Evolutionary conservation across 2,797 vertebrate genomes (phyloP).

Genomic region (Neomorphus geoffroyi): DNA sequence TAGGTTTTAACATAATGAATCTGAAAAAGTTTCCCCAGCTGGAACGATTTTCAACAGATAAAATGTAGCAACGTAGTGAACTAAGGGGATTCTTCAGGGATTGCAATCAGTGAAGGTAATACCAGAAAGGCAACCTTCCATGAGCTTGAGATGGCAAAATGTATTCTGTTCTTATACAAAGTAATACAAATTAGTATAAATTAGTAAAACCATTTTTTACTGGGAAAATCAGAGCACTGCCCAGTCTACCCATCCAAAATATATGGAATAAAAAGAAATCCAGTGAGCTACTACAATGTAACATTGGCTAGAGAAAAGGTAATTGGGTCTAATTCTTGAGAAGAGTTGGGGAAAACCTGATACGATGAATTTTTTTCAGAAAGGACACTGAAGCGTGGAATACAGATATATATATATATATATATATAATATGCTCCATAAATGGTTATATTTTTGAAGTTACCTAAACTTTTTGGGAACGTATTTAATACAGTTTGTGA

Average conservation of each 20-base stretch:
- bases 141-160: neutral
- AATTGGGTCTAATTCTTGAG: neutral
- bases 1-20: neutral
- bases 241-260: neutral
- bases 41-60: neutral
- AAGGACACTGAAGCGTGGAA: neutral
- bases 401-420: neutral
- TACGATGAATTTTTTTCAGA: neutral
- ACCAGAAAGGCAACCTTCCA: neutral
- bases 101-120: neutral
- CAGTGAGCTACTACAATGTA: neutral
- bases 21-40: neutral
- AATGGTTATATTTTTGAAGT: neutral
- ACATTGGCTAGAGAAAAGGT: neutral
- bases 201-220: neutral
- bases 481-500: neutral
- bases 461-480: neutral
- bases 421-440: neutral
- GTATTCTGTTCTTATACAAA: neutral
- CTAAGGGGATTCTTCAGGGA: neutral
- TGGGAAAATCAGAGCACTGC: neutral
- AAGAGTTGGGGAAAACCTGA: neutral
- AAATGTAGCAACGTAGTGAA: neutral
- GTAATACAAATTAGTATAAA: neutral
- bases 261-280: neutral